Percentiles rank a stretch among this genome's conserved stretches.
Evolutionary conservation across 2,113 vertebrate species (phyloP).

Genomic region (Gymnobelideus leadbeateri): DNA sequence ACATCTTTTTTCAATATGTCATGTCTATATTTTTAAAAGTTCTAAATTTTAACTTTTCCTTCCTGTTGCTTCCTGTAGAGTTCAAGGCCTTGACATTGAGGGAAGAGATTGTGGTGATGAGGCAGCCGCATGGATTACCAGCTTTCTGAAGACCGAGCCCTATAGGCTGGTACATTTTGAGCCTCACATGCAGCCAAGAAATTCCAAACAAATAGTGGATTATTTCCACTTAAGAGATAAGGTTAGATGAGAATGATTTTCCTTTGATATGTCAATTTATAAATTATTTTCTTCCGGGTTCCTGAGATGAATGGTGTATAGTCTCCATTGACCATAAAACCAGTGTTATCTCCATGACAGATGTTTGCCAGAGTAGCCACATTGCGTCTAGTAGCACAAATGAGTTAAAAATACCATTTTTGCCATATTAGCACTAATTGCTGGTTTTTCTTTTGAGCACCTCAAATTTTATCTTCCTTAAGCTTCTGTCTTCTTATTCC

Average conservation of each 20-base stretch:
- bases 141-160: constrained; percentile 84
- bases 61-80: constrained; percentile 63
- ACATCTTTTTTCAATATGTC: neutral
- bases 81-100: constrained; percentile 86
- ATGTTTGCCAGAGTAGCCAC: fast-evolving
- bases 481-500: neutral
- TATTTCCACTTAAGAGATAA: constrained; percentile 80
- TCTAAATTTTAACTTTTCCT: neutral
- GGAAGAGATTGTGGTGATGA: constrained; percentile 93
- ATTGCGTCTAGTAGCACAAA: neutral
- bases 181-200: constrained; percentile 86
- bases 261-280: neutral
- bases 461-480: neutral
- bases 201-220: constrained; percentile 57
- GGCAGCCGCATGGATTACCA: constrained; percentile 90
- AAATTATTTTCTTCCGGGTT: too few relatives aligned
- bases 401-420: neutral
- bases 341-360: neutral
- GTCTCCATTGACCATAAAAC: neutral
- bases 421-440: neutral
- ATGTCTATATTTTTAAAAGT: neutral
- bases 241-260: constrained; percentile 69
- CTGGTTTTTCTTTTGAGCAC: neutral
- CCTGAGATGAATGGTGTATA: fast-evolving
- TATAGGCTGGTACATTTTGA: constrained; percentile 93